These are phyloP conservation scores for Anas georgica DNA, from an alignment of 2,797 vertebrate species.

Conservation along the genomic window DNA sequence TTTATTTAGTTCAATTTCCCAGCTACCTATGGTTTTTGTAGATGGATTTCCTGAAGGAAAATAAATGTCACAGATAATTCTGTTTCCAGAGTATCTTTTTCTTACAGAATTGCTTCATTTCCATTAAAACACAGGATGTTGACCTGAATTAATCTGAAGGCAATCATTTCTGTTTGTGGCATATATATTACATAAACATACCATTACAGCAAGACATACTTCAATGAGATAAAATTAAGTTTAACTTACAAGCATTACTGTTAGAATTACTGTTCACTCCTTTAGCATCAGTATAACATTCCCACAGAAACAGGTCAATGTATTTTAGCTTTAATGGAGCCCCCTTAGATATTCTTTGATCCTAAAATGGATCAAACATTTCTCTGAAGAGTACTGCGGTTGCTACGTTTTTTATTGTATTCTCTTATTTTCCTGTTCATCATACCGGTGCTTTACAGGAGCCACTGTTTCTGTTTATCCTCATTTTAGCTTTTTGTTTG, in stretches of 20 bases:
- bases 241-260: background rate
- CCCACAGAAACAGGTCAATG: background rate
- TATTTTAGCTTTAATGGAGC: background rate
- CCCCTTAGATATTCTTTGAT: background rate
- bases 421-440: background rate
- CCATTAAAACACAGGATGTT: background rate
- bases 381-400: background rate
- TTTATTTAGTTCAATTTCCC: background rate
- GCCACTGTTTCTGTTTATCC: background rate
- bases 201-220: background rate
- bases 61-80: background rate
- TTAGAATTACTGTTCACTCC: background rate
- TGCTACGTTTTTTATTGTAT: background rate
- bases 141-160: background rate
- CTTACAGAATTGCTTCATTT: background rate
- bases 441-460: background rate
- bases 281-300: background rate
- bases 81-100: background rate
- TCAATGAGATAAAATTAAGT: background rate
- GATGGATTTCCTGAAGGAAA: background rate
- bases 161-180: background rate
- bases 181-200: background rate
- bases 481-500: conserved; percentile 6
- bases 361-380: background rate
- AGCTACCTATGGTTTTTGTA: background rate